Conservation (phyloP, 2,888 invertebrate genomes). For the Rotaria sp. region DNA sequence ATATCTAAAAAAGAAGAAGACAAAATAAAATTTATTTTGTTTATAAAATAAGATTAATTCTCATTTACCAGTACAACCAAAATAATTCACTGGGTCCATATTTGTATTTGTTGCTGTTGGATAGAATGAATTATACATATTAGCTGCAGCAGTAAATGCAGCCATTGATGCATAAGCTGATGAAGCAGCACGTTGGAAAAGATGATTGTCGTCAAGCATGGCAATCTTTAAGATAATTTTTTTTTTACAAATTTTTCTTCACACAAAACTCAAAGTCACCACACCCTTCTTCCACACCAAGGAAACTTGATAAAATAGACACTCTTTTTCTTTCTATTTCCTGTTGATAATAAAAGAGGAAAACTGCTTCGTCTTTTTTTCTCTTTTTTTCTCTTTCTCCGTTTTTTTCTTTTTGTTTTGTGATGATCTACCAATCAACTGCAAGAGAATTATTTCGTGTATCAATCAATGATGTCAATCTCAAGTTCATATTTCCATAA, state of each 20-base stretch:
- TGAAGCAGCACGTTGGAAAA: not conserved
- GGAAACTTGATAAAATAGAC: not conserved
- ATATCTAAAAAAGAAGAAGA: not conserved
- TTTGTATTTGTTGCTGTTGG: not conserved
- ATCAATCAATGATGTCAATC: not conserved
- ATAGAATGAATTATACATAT: conserved; percentile 29
- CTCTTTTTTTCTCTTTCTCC: not conserved
- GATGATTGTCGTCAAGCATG: conserved; percentile 1
- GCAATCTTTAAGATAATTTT: not conserved
- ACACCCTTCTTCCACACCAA: not conserved
- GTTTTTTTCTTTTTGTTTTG: not conserved
- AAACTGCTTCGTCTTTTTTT: not conserved
- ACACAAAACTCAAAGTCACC: not conserved
- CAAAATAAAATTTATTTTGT: not conserved
- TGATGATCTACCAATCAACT: not conserved
- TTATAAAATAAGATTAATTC: too few relatives aligned
- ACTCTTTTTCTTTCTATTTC: not conserved
- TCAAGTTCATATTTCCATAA: not conserved
- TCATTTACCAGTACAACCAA: not conserved
- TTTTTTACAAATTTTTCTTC: not conserved
- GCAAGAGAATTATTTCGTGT: not conserved
- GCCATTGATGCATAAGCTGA: not conserved
- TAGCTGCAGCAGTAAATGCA: conserved; percentile 12
- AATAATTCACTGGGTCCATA: not conserved
- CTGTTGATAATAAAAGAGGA: conserved; percentile 1